These are phyloP conservation scores for Muscicapa adusta DNA, from an alignment of 2,113 vertebrate species.

Conservation along the genomic window DNA sequence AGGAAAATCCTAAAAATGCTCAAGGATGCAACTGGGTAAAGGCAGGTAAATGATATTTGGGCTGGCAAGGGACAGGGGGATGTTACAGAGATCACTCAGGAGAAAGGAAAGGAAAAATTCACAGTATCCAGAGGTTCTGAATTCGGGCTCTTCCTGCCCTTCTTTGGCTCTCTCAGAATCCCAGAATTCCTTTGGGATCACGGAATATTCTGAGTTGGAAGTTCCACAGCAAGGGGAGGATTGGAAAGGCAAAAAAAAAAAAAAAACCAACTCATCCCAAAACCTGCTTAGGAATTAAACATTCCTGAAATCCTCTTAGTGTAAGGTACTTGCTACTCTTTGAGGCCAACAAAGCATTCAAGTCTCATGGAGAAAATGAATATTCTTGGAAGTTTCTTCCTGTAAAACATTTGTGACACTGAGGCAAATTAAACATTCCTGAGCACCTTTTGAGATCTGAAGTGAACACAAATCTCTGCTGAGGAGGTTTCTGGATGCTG, in stretches of 20 bases:
- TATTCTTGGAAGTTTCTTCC: neutral
- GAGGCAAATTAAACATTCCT: conserved; percentile 16
- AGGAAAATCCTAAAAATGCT: neutral
- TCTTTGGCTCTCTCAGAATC: neutral
- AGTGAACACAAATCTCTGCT: neutral
- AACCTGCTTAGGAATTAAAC: conserved; percentile 33
- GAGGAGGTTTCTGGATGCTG: neutral
- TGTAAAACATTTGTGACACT: neutral
- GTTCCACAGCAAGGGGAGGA: rapidly evolving
- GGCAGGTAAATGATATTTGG: neutral
- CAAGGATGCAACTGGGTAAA: neutral
- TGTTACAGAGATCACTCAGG: neutral
- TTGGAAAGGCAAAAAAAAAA: neutral
- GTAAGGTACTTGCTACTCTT: conserved; percentile 25
- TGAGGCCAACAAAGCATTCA: conserved; percentile 1
- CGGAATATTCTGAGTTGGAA: neutral
- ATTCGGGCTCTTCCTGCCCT: neutral
- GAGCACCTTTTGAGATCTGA: neutral
- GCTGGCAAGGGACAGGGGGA: neutral
- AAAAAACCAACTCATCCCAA: neutral
- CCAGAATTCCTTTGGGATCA: neutral
- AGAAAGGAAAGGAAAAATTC: neutral
- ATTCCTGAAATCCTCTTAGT: conserved; percentile 49
- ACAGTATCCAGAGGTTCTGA: neutral
- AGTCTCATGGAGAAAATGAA: neutral